Conservation (phyloP, 2,797 vertebrate genomes). For the Myioborus miniatus region DNA sequence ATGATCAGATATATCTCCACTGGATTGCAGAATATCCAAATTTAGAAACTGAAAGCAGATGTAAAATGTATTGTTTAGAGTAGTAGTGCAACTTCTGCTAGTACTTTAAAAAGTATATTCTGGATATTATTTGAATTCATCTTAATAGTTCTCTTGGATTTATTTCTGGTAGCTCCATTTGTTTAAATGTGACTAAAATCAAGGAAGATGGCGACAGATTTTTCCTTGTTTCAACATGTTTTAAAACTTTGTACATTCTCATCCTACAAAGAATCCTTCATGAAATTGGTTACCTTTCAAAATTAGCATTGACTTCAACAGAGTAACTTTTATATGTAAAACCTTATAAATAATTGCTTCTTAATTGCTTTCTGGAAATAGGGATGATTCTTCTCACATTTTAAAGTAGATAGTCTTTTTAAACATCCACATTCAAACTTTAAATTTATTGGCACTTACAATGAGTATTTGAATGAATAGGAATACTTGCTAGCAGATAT, state of each 20-base stretch:
- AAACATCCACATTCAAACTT: background rate
- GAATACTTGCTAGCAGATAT: background rate
- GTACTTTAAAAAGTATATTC: background rate
- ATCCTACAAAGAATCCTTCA: background rate
- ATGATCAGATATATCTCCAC: background rate
- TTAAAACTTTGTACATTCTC: background rate
- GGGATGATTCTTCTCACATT: background rate
- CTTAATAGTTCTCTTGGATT: background rate
- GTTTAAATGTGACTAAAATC: background rate
- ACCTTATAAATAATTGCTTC: background rate
- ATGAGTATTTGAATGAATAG: background rate
- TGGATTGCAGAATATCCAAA: background rate
- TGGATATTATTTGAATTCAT: background rate
- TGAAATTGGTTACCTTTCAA: background rate
- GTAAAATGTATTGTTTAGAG: background rate
- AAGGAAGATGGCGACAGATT: background rate
- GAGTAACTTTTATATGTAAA: background rate
- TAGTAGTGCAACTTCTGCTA: background rate
- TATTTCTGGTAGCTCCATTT: background rate
- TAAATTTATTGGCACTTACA: background rate
- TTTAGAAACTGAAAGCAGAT: background rate
- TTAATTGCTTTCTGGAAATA: background rate
- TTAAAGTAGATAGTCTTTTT: background rate
- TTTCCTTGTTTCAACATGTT: background rate
- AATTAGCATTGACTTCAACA: background rate